These are phyloP conservation scores for Lathamus discolor DNA, from an alignment of 2,113 vertebrate species.

Conservation along the genomic window DNA sequence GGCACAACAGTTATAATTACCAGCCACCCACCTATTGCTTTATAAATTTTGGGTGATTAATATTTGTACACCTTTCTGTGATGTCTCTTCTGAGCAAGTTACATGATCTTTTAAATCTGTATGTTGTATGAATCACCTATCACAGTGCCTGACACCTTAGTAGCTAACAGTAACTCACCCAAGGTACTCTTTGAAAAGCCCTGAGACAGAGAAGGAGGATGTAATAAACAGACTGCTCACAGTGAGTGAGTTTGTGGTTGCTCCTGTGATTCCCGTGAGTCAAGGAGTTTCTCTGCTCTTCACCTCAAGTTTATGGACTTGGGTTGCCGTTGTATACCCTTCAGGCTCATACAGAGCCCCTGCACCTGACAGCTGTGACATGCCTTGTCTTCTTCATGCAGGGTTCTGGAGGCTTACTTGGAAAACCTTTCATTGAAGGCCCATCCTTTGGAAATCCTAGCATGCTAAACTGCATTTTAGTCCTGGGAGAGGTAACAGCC, in stretches of 20 bases:
- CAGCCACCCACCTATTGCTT: background rate
- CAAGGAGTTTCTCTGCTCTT: background rate
- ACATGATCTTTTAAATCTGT: background rate
- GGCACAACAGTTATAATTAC: background rate
- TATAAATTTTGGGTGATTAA: background rate
- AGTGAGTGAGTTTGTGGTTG: background rate
- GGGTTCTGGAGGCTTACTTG: background rate
- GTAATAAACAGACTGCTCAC: background rate
- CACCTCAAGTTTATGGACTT: background rate
- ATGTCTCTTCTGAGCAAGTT: background rate
- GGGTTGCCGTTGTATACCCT: background rate
- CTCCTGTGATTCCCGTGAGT: background rate
- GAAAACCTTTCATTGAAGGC: background rate
- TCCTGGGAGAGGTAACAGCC: background rate
- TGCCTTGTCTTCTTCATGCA: background rate
- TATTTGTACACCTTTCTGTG: background rate
- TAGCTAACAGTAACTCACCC: background rate
- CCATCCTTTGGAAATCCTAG: background rate
- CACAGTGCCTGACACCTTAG: background rate
- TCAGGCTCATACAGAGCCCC: background rate
- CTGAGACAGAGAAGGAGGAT: background rate
- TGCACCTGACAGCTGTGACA: background rate
- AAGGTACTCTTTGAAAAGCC: background rate
- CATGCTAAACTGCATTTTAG: background rate
- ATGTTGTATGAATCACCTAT: background rate